Evolutionary conservation across 2,113 vertebrate genomes (phyloP).

Genomic region (Thalassarche chlororhynchos): DNA sequence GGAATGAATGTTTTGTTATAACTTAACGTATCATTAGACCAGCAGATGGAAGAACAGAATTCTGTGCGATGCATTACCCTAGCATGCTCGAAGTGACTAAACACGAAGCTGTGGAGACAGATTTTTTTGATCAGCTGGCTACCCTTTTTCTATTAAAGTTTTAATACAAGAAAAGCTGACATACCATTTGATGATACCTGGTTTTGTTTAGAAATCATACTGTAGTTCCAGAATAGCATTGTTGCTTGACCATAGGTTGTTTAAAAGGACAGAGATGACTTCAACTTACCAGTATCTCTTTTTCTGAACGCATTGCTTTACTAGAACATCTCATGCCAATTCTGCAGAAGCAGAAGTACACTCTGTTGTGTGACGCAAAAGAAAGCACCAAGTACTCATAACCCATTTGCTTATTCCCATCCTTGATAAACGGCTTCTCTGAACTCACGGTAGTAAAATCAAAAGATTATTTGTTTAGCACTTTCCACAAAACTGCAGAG

Average conservation of each 20-base stretch:
- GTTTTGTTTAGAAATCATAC: neutral
- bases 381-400: neutral
- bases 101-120: neutral
- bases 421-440: neutral
- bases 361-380: neutral
- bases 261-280: neutral
- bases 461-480: neutral
- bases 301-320: neutral
- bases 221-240: neutral
- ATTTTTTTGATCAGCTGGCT: neutral
- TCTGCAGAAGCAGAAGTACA: neutral
- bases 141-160: neutral
- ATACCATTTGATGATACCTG: neutral
- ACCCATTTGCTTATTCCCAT: neutral
- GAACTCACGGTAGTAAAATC: neutral
- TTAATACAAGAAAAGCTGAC: neutral
- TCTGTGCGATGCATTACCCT: neutral
- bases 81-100: neutral
- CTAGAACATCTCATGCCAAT: neutral
- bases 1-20: neutral
- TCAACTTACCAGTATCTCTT: neutral
- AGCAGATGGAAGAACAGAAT: neutral
- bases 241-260: neutral
- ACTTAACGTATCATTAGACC: neutral
- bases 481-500: neutral